Base-by-base conservation (phyloP, 2,797 vertebrate genomes). In the Danio aesculapii region DNA sequence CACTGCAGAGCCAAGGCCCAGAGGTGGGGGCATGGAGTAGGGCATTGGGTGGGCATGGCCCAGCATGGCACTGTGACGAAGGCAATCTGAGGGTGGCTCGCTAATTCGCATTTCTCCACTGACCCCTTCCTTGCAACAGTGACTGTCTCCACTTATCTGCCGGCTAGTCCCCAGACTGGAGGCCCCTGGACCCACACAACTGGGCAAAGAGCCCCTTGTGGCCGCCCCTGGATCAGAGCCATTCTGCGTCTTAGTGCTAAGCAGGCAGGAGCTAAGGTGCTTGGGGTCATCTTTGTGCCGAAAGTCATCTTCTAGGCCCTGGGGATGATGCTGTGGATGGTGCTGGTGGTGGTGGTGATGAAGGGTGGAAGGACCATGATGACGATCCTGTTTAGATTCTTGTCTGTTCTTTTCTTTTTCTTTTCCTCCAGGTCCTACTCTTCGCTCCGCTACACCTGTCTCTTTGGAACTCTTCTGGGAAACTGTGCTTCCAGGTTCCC, bases 51-150 rank as follows among this genome's bases (percentile, higher is more conserved):
- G 89, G 66, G 92, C 86, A 73, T 86, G 85, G 43, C 83, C 78
- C 79, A 97, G 88, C 89, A 96, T 95, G 90, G 96, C 95, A 67
- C 96, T 92, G 8, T 95, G 93, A 90, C 96, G 95, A 88, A 96
- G 93, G 88, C 96, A 96, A 92, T 98, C 97, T 75, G 93, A 94
- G n/a, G 94, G 92, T 0, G 92, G 91, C 85, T 97, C 97, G 0
- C 91, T 91, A 49, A 95, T 92, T 53, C 91, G 92, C 57, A 95
- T 90, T 67, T 96, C 95, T 75, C 88, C 94, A 76, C 88, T 95
- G 84, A 83, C 85, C 59, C 86, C 62, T 62, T 97, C 97, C 93
- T 96, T 97, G 88, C 95, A 83, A 73, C 95, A 96, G 85, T 93
- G 92, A 52, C 86, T 55, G 14, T 81, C 73, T 53, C 76, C 90